Conservation (phyloP, 2,797 vertebrate genomes). For the Macroramphosus scolopax region DNA sequence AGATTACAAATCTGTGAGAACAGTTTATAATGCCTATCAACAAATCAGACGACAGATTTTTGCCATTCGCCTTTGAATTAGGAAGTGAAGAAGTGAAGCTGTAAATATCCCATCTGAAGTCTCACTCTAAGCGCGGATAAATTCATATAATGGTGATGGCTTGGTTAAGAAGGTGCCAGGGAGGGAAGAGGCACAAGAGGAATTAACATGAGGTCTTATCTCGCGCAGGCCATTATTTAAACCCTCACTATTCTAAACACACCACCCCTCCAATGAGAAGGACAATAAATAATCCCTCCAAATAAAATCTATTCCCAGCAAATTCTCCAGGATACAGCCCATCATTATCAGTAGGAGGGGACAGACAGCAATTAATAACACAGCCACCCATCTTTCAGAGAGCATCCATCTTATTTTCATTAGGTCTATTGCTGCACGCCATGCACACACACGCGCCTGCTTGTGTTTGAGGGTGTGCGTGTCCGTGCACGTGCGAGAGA, state of each 20-base stretch:
- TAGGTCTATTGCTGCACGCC: conserved; percentile 73
- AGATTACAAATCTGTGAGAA: conserved; percentile 43
- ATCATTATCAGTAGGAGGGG: conserved; percentile 88
- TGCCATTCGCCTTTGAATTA: conserved; percentile 33
- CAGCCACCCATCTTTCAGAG: conserved; percentile 79
- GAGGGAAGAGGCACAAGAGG: conserved; percentile 84
- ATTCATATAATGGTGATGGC: conserved; percentile 82
- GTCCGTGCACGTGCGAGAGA: too few relatives aligned
- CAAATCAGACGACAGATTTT: conserved; percentile 31
- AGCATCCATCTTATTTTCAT: conserved; percentile 83
- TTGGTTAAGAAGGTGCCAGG: conserved; percentile 79
- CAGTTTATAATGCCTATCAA: conserved; percentile 39
- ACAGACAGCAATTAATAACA: conserved; percentile 89
- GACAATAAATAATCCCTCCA: conserved; percentile 89
- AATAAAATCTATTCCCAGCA: conserved; percentile 91
- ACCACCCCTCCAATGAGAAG: conserved; percentile 82
- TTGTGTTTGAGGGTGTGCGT: conserved; percentile 33
- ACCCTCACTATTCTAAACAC: conserved; percentile 86
- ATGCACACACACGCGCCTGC: conserved; percentile 52
- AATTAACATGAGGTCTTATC: conserved; percentile 94
- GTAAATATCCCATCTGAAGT: conserved; percentile 64
- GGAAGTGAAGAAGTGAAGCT: conserved; percentile 34
- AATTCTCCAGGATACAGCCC: conserved; percentile 87
- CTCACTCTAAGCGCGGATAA: conserved; percentile 42
- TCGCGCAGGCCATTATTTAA: conserved; percentile 85